Percentiles rank a stretch among this genome's conserved stretches.
Evolutionary conservation across 2,113 vertebrate species (phyloP).

Genomic region (Caretta caretta): DNA sequence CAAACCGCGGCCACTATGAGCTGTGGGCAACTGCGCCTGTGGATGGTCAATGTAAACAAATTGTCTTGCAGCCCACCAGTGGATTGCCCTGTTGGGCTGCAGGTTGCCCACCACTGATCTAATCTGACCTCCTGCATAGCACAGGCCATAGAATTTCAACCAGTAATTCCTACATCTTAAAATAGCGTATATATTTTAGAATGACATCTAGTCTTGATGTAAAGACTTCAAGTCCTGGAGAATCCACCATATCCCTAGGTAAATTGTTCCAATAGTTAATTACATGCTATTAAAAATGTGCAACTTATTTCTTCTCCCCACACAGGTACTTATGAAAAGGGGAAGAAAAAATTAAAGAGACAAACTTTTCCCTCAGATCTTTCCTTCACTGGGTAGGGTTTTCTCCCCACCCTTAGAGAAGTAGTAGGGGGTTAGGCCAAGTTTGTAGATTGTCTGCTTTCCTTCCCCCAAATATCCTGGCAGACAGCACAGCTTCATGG

Average conservation of each 20-base stretch:
- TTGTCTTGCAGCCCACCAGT: too few relatives aligned
- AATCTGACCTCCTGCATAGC: not conserved
- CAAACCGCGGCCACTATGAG: too few relatives aligned
- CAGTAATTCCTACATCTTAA: not conserved
- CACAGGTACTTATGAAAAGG: not conserved
- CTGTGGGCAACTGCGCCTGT: too few relatives aligned
- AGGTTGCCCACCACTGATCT: not conserved
- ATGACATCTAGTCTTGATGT: not conserved
- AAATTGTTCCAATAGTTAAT: rapidly evolving
- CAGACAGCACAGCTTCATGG: not conserved
- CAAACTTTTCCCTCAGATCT: not conserved
- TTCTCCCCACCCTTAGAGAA: not conserved
- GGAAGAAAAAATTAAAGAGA: too few relatives aligned
- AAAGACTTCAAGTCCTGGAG: rapidly evolving
- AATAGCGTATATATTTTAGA: not conserved
- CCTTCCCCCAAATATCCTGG: not conserved
- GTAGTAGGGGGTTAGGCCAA: not conserved
- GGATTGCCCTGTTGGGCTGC: too few relatives aligned
- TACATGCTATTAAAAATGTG: not conserved
- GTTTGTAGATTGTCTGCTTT: not conserved
- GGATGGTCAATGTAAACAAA: too few relatives aligned
- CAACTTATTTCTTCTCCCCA: not conserved
- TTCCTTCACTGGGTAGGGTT: not conserved
- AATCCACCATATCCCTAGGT: not conserved
- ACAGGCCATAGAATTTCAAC: not conserved